A percentile compares a stretch with the other conserved stretches of the same genome.
Evolutionary conservation across 1,140 invertebrate species (phyloP).

Genomic region (Aphaenogaster ashmeadi): DNA sequence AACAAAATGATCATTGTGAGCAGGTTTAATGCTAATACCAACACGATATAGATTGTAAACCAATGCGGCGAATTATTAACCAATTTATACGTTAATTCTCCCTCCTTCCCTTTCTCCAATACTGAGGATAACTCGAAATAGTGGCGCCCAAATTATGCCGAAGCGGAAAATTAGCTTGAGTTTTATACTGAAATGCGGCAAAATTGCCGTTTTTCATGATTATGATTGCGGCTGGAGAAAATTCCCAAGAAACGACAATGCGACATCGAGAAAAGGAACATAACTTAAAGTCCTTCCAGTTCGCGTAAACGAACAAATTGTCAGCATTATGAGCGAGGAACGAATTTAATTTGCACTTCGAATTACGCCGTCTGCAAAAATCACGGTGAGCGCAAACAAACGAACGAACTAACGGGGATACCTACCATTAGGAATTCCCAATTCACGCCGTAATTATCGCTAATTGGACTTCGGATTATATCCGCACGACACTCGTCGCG

Average conservation of each 20-base stretch:
- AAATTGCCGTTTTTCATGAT: background rate
- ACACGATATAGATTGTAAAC: conserved; percentile 57
- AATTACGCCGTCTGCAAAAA: conserved; percentile 79
- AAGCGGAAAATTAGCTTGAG: conserved; percentile 16
- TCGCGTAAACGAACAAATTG: background rate
- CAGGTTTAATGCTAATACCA: conserved; percentile 39
- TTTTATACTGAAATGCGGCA: background rate
- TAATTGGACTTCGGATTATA: conserved; percentile 83
- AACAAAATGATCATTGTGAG: conserved; percentile 49
- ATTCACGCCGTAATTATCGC: conserved; percentile 83
- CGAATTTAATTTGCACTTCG: conserved; percentile 74
- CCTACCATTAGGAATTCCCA: conserved; percentile 81
- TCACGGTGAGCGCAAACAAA: conserved; percentile 29
- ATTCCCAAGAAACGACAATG: background rate
- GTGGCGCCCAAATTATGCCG: background rate
- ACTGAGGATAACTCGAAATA: conserved; percentile 9
- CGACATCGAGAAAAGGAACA: background rate
- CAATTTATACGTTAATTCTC: conserved; percentile 51
- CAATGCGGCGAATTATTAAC: conserved; percentile 57
- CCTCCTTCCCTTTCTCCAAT: background rate
- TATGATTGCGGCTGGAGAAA: background rate
- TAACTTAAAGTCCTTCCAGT: background rate
- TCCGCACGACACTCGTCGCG: conserved; percentile 73
- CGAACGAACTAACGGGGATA: conserved; percentile 41
- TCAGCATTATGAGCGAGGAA: conserved; percentile 70